Evolutionary conservation across 1,140 invertebrate species (phyloP).

Genomic region (Dufourea novaeangliae): DNA sequence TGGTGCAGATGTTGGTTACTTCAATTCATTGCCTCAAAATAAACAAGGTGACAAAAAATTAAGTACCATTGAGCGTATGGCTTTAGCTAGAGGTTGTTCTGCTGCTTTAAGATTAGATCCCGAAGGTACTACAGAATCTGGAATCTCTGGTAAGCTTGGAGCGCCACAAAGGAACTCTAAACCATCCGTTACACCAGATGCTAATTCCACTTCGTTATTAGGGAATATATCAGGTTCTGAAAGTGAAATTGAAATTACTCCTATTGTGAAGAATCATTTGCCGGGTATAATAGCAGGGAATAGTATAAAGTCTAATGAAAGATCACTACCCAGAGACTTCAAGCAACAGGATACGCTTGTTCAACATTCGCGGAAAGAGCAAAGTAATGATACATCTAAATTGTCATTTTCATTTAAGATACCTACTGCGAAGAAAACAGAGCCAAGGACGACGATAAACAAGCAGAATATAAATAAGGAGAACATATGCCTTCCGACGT

Average conservation of each 20-base stretch:
- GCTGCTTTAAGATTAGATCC: constrained; percentile 77
- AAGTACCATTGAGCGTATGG: constrained; percentile 84
- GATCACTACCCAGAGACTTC: constrained; percentile 21
- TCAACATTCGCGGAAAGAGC: constrained; percentile 24
- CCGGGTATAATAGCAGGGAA: constrained; percentile 67
- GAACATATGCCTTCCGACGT: constrained; percentile 10
- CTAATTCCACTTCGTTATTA: constrained; percentile 74
- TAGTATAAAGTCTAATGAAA: constrained; percentile 58
- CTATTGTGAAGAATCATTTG: constrained; percentile 75
- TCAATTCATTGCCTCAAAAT: constrained; percentile 76
- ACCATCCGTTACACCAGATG: constrained; percentile 62
- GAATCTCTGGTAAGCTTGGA: constrained; percentile 51
- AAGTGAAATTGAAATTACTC: constrained; percentile 79
- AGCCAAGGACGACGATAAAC: constrained; percentile 21
- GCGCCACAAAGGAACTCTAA: constrained; percentile 32
- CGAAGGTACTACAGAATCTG: constrained; percentile 76
- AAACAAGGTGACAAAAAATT: constrained; percentile 79
- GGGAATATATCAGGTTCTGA: constrained; percentile 71
- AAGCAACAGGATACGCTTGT: constrained; percentile 5
- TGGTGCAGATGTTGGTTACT: constrained; percentile 89
- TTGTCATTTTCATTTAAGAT: constrained; percentile 57
- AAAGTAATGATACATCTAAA: constrained; percentile 54
- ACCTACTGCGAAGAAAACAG: constrained; percentile 59
- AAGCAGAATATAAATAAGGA: constrained; percentile 39
- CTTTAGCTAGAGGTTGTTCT: constrained; percentile 76